Evolutionary conservation across 2,888 invertebrate species (phyloP).

Genomic region (Dyspetes luteomarginatus): DNA sequence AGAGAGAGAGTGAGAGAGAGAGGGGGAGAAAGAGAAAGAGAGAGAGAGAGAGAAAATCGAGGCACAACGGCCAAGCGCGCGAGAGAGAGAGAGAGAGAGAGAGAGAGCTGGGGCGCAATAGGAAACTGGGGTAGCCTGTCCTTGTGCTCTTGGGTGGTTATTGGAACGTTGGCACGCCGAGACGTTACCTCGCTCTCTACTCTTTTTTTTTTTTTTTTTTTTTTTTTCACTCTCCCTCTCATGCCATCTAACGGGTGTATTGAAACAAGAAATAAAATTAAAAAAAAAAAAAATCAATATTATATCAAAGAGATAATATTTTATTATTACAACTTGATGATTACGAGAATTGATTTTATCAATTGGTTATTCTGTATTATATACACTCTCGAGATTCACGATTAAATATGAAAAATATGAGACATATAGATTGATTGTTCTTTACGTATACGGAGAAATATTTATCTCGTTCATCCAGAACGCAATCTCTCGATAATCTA

Average conservation of each 20-base stretch:
- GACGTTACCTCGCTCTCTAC: slow-evolving; percentile 69
- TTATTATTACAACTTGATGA: slow-evolving; percentile 33
- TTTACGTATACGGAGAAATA: too few relatives aligned
- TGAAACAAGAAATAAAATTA: slow-evolving; percentile 6
- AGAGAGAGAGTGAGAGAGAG: slow-evolving; percentile 20
- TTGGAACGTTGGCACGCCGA: slow-evolving; percentile 82
- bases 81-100: slow-evolving; percentile 43
- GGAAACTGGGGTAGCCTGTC: slow-evolving; percentile 82
- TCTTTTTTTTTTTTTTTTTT: slow-evolving; percentile 39
- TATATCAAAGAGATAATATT: slow-evolving; percentile 30
- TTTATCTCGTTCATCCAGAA: too few relatives aligned
- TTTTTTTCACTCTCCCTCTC: background rate
- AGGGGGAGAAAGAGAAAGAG: slow-evolving; percentile 74
- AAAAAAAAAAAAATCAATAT: background rate
- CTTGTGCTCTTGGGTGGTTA: slow-evolving; percentile 82
- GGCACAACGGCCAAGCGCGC: background rate
- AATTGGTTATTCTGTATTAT: slow-evolving; percentile 18
- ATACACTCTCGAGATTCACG: background rate
- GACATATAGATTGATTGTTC: too few relatives aligned
- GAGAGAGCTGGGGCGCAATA: slow-evolving; percentile 74
- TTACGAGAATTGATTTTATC: slow-evolving; percentile 11
- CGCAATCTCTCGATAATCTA: background rate
- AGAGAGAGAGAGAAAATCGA: slow-evolving; percentile 8
- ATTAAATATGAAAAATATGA: background rate
- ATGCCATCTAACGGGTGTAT: slow-evolving; percentile 39